Evolutionary conservation across 2,888 invertebrate species (phyloP).

Genomic region (Scelioninae gen. 2): DNA sequence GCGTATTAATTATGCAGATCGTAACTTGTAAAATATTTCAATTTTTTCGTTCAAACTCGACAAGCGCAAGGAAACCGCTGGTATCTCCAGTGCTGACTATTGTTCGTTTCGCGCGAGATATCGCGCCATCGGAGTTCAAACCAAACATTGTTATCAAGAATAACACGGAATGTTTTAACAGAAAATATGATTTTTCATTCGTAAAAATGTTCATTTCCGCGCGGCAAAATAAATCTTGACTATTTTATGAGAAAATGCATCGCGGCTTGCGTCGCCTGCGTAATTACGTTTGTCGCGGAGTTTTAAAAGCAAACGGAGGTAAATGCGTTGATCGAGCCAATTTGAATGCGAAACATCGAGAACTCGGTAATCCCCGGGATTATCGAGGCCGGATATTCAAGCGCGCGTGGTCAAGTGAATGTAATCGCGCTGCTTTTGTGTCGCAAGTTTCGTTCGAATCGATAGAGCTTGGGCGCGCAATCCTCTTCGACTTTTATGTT

Average conservation of each 20-base stretch:
- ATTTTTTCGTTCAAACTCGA: too few species aligned
- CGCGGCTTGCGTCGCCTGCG: not conserved
- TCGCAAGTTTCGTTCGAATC: constrained; percentile 46
- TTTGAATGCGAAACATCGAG: constrained; percentile 62
- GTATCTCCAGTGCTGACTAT: too few species aligned
- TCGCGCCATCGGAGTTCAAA: not conserved
- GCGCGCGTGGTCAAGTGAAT: constrained; percentile 59
- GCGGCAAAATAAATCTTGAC: constrained; percentile 13
- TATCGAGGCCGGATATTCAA: constrained; percentile 59
- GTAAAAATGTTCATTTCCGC: not conserved
- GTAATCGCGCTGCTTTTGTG: constrained; percentile 55
- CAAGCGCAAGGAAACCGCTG: too few species aligned
- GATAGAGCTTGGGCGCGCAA: constrained; percentile 45
- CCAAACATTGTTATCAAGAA: constrained; percentile 7
- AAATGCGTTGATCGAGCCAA: constrained; percentile 61
- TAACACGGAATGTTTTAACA: constrained; percentile 3
- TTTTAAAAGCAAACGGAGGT: constrained; percentile 45
- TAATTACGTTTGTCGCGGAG: constrained; percentile 38
- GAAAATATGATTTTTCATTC: constrained; percentile 12
- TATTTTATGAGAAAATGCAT: constrained; percentile 24
- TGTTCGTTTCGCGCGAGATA: constrained; percentile 1
- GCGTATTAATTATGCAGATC: too few species aligned
- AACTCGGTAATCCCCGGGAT: constrained; percentile 61
- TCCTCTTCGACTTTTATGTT: constrained; percentile 44
- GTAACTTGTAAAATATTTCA: too few species aligned